Percentiles rank a stretch among this genome's conserved stretches.
These are phyloP conservation scores for Hyalella azteca DNA, from an alignment of 2,888 invertebrate genomes.

Conservation along the genomic window DNA sequence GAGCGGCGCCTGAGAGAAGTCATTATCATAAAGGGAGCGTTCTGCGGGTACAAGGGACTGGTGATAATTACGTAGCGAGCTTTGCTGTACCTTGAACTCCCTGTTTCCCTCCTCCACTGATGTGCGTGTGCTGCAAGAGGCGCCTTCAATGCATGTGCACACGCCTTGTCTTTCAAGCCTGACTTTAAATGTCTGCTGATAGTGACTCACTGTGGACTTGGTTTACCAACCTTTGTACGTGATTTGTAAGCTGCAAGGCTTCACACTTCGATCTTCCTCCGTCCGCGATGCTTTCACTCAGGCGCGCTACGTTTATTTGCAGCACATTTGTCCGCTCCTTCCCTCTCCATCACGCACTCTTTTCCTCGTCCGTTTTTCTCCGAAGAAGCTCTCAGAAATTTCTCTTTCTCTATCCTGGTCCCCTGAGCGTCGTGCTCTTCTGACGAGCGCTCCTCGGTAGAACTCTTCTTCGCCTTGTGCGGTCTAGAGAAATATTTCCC, in stretches of 20 bases:
- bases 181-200: too few relatives aligned
- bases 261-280: background rate
- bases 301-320: background rate
- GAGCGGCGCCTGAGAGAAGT: constrained; percentile 12
- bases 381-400: background rate
- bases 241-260: background rate
- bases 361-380: background rate
- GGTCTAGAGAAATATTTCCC: constrained; percentile 22
- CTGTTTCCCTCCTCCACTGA: background rate
- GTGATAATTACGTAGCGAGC: background rate
- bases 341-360: background rate
- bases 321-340: too few relatives aligned
- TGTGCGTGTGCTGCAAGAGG: background rate
- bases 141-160: too few relatives aligned
- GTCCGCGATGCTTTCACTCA: background rate
- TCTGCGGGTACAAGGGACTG: background rate
- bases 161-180: too few relatives aligned
- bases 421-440: background rate
- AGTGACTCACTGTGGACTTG: background rate
- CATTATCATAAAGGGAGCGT: constrained; percentile 27
- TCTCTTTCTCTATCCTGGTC: background rate
- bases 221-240: background rate
- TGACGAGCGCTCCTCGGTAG: background rate
- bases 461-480: background rate
- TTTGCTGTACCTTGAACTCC: background rate